phyloP scores from a whole-genome alignment of 1,140 invertebrate genomes.

The Eufriesea mexicana region DNA sequence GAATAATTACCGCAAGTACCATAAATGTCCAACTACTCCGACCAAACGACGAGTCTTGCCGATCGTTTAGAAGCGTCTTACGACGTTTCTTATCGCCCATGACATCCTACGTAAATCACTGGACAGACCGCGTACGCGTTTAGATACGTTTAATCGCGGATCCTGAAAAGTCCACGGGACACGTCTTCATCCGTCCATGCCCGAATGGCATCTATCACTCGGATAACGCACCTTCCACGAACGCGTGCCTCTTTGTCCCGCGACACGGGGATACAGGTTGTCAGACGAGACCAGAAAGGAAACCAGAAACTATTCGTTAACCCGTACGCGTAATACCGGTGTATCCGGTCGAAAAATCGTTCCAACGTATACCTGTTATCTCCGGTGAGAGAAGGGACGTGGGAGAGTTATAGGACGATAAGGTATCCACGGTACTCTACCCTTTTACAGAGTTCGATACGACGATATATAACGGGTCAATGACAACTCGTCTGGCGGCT shows the following conservation, averaged over 20 bases:
- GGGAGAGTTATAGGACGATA: conserved; percentile 37
- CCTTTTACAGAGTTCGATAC: conserved; percentile 36
- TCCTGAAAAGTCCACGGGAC: not conserved
- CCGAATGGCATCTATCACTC: no score
- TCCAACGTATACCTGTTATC: conserved; percentile 13
- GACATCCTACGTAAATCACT: conserved; percentile 29
- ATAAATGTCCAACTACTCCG: not conserved
- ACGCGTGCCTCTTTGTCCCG: not conserved
- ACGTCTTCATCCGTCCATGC: conserved; percentile 10
- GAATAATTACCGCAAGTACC: not conserved
- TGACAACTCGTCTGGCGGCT: conserved; percentile 46
- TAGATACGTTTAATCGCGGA: conserved; percentile 18
- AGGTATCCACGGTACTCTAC: conserved; percentile 13
- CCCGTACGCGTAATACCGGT: conserved; percentile 27
- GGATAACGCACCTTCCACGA: not conserved
- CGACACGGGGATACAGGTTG: not conserved
- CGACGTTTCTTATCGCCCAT: conserved; percentile 4
- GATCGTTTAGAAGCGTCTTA: not conserved
- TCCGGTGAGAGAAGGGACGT: conserved; percentile 7
- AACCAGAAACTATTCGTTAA: conserved; percentile 5
- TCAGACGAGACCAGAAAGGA: not conserved
- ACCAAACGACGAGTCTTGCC: not conserved
- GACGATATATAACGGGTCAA: conserved; percentile 52
- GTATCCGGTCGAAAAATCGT: conserved; percentile 10
- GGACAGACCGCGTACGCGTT: not conserved